These are phyloP conservation scores for Lineus longissimus DNA, from an alignment of 1,140 invertebrate genomes.

Conservation along the genomic window DNA sequence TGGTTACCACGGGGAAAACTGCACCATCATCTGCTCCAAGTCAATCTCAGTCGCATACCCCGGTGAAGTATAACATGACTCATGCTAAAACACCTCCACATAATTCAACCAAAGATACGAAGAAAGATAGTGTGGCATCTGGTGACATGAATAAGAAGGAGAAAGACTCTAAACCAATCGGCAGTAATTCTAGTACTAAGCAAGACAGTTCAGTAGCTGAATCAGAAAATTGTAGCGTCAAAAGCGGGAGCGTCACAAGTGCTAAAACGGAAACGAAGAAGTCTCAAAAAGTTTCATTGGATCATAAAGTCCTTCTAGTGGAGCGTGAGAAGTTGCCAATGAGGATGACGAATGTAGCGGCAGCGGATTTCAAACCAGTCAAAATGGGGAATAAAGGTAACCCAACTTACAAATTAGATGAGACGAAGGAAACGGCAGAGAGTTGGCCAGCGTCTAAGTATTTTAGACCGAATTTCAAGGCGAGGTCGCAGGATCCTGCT, in stretches of 20 bases:
- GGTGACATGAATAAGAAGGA: not conserved
- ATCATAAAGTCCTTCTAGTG: not conserved
- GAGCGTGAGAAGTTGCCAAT: not conserved
- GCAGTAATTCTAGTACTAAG: not conserved
- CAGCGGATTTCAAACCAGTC: not conserved
- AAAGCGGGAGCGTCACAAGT: not conserved
- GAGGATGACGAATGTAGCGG: not conserved
- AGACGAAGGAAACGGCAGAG: too few species aligned
- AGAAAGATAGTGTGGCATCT: too few species aligned
- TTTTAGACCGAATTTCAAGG: too few species aligned
- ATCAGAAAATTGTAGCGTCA: not conserved
- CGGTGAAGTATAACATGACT: not conserved
- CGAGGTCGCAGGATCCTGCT: too few species aligned
- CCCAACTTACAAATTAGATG: too few species aligned
- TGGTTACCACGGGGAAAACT: not conserved
- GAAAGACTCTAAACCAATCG: not conserved
- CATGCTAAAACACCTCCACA: not conserved
- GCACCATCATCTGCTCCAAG: not conserved
- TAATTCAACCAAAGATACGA: not conserved
- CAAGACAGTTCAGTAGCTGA: not conserved
- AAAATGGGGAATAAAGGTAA: too few species aligned
- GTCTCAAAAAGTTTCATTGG: too few species aligned
- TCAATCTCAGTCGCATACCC: not conserved
- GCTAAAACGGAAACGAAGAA: not conserved
- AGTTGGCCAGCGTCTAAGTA: too few species aligned